Base-by-base conservation (phyloP, 2,113 vertebrate species). In the Mastomys coucha region DNA sequence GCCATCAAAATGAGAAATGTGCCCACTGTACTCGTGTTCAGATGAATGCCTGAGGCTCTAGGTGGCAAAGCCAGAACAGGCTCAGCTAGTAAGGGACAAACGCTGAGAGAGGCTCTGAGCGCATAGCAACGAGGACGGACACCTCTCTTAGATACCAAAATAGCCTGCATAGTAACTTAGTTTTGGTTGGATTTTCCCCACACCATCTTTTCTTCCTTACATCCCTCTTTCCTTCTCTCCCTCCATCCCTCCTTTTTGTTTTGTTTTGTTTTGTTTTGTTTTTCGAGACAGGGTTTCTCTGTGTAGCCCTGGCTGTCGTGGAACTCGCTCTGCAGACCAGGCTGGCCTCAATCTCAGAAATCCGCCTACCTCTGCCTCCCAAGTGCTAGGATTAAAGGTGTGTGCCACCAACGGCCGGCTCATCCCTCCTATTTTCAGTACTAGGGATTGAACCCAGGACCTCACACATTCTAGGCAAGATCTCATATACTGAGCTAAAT, bases 81-180 rank as follows among this genome's bases (percentile, higher is more conserved):
- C 58, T 49, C 2, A 42, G 51, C 63, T 63, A 20, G 33, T 33
- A 22, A 45, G 28, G 20, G 53, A n/a, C 53, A 39, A 49, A 36
- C 8, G 16, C 65, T 14, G 16, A 75, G 49, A 75, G 49, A 70
- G 17, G 13, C 31, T 9, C 82, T n/a, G 12, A 76, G 72, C 20
- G 73, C 82, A 45, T 17, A 17, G 24, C 28, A 1, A 17, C 51
- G 28, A 33, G 12, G 17, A 7, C 8, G 7, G 26, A n/a, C 33
- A 31, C 36, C 0, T 33, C 49, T 51, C 60, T 60, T 33, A 11
- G 39, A 53, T 12, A 1, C 0, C 67, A 16, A 1, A 5, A 0
- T 63, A 19, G 72, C 31, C n/a, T 1, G 76, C 19, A 20, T n/a
- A 88, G 70, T 65, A 24, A 75, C 42, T 51, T 93, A 60, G 51